Conservation (phyloP, 2,113 vertebrate species). For the Anarrhichthys ocellatus region DNA sequence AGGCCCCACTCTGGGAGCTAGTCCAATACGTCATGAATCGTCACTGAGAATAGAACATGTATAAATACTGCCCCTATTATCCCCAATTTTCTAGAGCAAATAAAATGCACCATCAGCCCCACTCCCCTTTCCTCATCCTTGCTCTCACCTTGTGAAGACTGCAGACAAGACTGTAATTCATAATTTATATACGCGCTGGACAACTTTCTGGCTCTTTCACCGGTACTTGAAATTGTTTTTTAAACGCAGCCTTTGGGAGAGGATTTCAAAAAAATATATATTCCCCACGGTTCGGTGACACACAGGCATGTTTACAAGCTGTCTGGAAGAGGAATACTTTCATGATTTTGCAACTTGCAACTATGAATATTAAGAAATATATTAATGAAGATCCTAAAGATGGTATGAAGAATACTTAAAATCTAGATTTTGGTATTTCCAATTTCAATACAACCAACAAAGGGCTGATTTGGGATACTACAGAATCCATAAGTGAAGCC, state of each 20-base stretch:
- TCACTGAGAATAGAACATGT: conserved; percentile 43
- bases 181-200: conserved; percentile 65
- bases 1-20: conserved; percentile 30
- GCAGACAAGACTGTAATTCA: conserved; percentile 57
- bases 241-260: conserved; percentile 44
- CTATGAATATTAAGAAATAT: not conserved
- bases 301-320: conserved; percentile 30
- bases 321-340: not conserved
- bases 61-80: conserved; percentile 54
- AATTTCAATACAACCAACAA: conserved; percentile 10
- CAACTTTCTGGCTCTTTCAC: conserved; percentile 61
- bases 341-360: conserved; percentile 14
- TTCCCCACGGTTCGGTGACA: conserved; percentile 28
- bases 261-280: conserved; percentile 18
- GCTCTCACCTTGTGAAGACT: conserved; percentile 59
- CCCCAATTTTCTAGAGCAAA: conserved; percentile 45
- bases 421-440: not conserved
- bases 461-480: conserved; percentile 11
- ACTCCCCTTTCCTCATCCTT: conserved; percentile 33
- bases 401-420: conserved; percentile 3
- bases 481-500: conserved; percentile 24
- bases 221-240: conserved; percentile 46
- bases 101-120: conserved; percentile 14
- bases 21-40: conserved; percentile 51
- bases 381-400: not conserved